phyloP scores from a whole-genome alignment of 2,888 invertebrate genomes.

The Cancer borealis region DNA sequence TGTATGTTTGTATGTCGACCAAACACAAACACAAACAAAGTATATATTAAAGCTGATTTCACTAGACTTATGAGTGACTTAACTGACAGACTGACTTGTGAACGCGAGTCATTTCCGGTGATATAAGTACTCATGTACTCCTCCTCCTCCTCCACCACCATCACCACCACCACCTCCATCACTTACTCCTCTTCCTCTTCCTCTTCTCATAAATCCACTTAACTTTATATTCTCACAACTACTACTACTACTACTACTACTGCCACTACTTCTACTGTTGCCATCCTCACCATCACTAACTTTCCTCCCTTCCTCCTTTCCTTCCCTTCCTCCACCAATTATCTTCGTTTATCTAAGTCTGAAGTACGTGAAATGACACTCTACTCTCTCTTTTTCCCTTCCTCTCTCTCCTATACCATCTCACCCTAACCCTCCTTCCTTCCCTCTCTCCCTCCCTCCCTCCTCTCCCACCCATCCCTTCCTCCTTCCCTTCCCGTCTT shows the following conservation, averaged over 20 bases:
- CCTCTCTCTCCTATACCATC: not conserved
- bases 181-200: too few relatives aligned
- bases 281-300: not conserved
- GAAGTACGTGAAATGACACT: not conserved
- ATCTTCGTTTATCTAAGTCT: not conserved
- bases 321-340: not conserved
- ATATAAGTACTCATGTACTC: not conserved
- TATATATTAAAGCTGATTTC: too few relatives aligned
- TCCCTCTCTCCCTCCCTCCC: not conserved
- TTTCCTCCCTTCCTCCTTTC: too few relatives aligned
- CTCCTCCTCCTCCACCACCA: too few relatives aligned
- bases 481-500: not conserved
- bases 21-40: not conserved
- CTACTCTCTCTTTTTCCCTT: not conserved
- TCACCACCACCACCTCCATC: not conserved
- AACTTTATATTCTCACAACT: not conserved
- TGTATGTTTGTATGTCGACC: not conserved
- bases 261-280: not conserved
- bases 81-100: not conserved
- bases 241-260: not conserved
- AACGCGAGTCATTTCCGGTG: conserved; percentile 1
- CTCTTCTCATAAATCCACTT: conserved; percentile 3
- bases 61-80: too few relatives aligned
- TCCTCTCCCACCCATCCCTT: not conserved
- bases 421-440: not conserved